Evolutionary conservation across 1,140 invertebrate genomes (phyloP), one percentile per base, ranked within the genome.

Genomic region (Drosophila elegans): DNA sequence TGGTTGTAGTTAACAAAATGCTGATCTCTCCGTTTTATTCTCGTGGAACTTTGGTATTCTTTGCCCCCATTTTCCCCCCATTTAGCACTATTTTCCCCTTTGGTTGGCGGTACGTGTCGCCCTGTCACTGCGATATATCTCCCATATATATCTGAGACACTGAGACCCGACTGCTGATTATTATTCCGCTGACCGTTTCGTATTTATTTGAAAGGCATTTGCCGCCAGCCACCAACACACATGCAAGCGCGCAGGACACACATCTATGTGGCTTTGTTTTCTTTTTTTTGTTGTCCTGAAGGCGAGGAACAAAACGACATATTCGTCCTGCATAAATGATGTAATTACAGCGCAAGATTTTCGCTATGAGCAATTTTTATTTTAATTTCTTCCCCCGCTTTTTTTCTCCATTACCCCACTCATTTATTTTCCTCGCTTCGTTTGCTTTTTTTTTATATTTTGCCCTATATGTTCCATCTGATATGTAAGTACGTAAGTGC

Each of bases 161-260:
- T 46, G 63, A 52, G 42, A 57, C 53, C 45, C 62, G 59, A 45
- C 57, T 72, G 75, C 84, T 88, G 80, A 89, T 88, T 88, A 88
- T 89, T 88, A 88, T 88, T 89, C 83, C 84, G 84, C 80, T 88
- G 83, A 88, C 83, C 83, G 69, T 89, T 89, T 88, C 84, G 84
- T 89, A 88, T 88, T 89, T 89, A 89, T 89, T 89, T 89, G 84
- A 88, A 88, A 88, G 84, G 83, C 84, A 88, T 88, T 88, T 88
- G 80, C 80, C 61, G 62, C 54, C 61, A 59, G 45, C 52, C 72
- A 62, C 48, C 49, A 46, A 68, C 62, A 68, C 62, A 71, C 52
- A 72, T 44, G 48, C 39, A 69, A 29, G 46, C 56, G 64, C 36
- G 34, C 39, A 49, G 44, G 56, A 79, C 59, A 61, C 52, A 71